phyloP scores from a whole-genome alignment of 1,140 invertebrate genomes.

The Charaxes varanes region DNA sequence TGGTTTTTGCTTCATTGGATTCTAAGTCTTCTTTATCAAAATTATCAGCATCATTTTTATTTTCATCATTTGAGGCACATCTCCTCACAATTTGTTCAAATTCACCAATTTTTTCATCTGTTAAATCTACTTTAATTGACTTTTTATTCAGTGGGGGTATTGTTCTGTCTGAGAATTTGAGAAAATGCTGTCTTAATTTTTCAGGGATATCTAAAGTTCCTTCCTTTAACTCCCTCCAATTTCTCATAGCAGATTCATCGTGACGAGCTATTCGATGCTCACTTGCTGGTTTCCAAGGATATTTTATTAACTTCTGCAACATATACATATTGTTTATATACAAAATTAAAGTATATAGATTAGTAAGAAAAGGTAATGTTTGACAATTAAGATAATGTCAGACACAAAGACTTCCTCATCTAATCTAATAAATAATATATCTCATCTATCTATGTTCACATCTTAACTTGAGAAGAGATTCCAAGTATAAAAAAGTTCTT shows the following conservation, averaged over 20 bases:
- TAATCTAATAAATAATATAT: too few species aligned
- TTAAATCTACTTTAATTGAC: conserved; percentile 53
- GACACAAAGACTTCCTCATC: too few species aligned
- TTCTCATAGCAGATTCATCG: conserved; percentile 78
- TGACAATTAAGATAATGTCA: too few species aligned
- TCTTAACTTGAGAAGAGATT: too few species aligned
- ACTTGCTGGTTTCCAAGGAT: conserved; percentile 77
- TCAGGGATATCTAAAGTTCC: conserved; percentile 70
- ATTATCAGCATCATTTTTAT: conserved; percentile 19
- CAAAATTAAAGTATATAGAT: conserved; percentile 1
- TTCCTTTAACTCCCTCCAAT: conserved; percentile 79
- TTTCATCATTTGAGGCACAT: conserved; percentile 41
- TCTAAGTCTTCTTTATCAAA: conserved; percentile 21
- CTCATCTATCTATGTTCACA: too few species aligned
- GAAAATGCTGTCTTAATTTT: conserved; percentile 75
- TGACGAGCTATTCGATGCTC: conserved; percentile 76
- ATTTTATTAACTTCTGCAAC: conserved; percentile 77
- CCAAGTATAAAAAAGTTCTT: too few species aligned
- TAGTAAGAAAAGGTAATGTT: too few species aligned
- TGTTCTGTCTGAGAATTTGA: conserved; percentile 78
- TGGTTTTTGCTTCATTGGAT: conserved; percentile 20
- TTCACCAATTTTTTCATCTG: conserved; percentile 52
- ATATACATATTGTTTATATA: conserved; percentile 6
- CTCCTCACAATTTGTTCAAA: conserved; percentile 56
- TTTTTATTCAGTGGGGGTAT: conserved; percentile 60